Conservation (phyloP, 1,140 invertebrate species). For the Nylanderia fulva region DNA sequence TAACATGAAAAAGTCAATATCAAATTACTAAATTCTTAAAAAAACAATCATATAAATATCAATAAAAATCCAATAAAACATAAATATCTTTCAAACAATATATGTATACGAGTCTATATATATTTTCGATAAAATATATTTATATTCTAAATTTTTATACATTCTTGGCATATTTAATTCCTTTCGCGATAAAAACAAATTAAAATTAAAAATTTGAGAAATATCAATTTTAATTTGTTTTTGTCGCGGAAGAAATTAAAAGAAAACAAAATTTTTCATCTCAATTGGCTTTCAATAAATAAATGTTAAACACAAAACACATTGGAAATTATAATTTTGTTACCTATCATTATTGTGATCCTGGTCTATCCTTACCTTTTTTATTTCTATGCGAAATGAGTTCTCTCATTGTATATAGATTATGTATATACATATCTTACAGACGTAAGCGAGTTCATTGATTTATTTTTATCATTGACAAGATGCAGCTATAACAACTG, state of each 20-base stretch:
- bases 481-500: background rate
- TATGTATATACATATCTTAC: background rate
- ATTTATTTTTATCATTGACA: constrained; percentile 34
- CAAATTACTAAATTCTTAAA: background rate
- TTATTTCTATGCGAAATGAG: background rate
- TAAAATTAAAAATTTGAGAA: no score
- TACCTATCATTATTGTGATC: constrained; percentile 1
- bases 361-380: background rate
- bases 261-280: background rate
- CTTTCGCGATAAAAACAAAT: no score
- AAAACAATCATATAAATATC: background rate
- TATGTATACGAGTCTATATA: background rate
- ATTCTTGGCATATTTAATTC: background rate
- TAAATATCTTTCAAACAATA: background rate
- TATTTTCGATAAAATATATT: constrained; percentile 14
- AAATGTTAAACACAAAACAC: constrained; percentile 15
- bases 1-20: background rate
- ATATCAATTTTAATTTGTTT: constrained; percentile 4
- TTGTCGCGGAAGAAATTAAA: background rate
- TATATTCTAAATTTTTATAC: constrained; percentile 7
- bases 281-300: constrained; percentile 51
- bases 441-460: constrained; percentile 7
- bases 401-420: constrained; percentile 21
- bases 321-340: constrained; percentile 37
- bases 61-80: no score